Evolutionary conservation across 1,140 invertebrate species (phyloP), one percentile per base, ranked within the genome.

Genomic region (Agrypnia vestita): DNA sequence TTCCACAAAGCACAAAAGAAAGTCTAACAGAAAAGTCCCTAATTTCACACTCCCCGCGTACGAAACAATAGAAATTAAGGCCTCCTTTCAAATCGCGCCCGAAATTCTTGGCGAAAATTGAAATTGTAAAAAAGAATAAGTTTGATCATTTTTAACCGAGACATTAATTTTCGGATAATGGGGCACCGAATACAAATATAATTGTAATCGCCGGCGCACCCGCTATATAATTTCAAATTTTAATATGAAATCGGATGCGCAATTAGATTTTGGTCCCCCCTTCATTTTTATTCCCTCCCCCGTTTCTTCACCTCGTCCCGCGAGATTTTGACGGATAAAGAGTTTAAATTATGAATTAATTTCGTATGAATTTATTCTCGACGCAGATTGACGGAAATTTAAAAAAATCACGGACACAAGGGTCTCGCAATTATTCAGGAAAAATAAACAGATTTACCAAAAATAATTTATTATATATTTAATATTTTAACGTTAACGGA

Each of bases 181-280:
- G 46, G 44, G 47, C 15, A 15, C 15, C 15, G 56, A 76, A 56
- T 61, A 15, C 49, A 44, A 47, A 67, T 15, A 73, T 78, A 82
- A 82, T 79, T 78, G 78, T 79, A 79, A 77, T 73, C 61, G 73
- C 78, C 64, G 73, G 76, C 53, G 76, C 81, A 82, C 79, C 77
- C 77, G 78, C 49, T 53, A 79, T 82, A 75, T 82, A 82, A 82
- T 82, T 82, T 82, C 79, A 71, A 82, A 82, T 79, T 82, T 82
- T 82, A 78, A 82, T 82, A 76, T 49, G 79, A 77, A 82, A 79
- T 82, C 81, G 62, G 53, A 69, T 67, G 46, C 47, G 55, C 69
- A 76, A 79, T 79, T 82, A 79, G 76, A 82, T 76, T 82, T 76
- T 47, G n/a, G 46, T n/a, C 3, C 59, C 59, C 47, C 47, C 10